phyloP scores from a whole-genome alignment of 2,797 vertebrate genomes.

The Moxostoma hubbsi region DNA sequence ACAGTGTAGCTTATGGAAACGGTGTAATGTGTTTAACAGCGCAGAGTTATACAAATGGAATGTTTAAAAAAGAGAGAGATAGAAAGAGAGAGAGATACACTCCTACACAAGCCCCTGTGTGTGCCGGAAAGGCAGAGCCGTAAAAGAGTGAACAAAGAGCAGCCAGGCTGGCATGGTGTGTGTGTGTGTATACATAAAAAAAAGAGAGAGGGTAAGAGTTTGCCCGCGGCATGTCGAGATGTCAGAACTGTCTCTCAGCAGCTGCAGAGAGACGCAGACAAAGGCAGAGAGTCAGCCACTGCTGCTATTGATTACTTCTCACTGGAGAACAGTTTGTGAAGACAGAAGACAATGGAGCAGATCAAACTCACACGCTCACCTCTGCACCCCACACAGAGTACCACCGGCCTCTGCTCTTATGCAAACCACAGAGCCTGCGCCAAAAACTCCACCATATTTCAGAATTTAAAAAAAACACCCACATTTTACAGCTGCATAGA shows the following conservation, averaged over 20 bases:
- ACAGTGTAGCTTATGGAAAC: conserved; percentile 53
- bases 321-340: conserved; percentile 53
- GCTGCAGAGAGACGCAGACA: conserved; percentile 58
- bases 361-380: conserved; percentile 56
- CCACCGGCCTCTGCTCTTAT: conserved; percentile 48
- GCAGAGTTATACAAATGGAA: conserved; percentile 65
- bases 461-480: not conserved
- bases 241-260: conserved; percentile 61
- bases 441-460: conserved; percentile 27
- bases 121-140: conserved; percentile 55
- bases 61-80: conserved; percentile 53
- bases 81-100: conserved; percentile 46
- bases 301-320: conserved; percentile 63
- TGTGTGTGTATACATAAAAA: conserved; percentile 38
- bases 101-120: conserved; percentile 64
- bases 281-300: conserved; percentile 60
- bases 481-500: conserved; percentile 31
- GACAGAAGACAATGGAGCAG: conserved; percentile 45
- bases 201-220: conserved; percentile 50
- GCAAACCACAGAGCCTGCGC: conserved; percentile 34
- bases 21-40: conserved; percentile 62
- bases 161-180: conserved; percentile 57
- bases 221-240: conserved; percentile 62
- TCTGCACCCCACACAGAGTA: conserved; percentile 54
- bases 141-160: conserved; percentile 64